Evolutionary conservation across 1,140 invertebrate genomes (phyloP).

Genomic region (Drosophila takahashii): DNA sequence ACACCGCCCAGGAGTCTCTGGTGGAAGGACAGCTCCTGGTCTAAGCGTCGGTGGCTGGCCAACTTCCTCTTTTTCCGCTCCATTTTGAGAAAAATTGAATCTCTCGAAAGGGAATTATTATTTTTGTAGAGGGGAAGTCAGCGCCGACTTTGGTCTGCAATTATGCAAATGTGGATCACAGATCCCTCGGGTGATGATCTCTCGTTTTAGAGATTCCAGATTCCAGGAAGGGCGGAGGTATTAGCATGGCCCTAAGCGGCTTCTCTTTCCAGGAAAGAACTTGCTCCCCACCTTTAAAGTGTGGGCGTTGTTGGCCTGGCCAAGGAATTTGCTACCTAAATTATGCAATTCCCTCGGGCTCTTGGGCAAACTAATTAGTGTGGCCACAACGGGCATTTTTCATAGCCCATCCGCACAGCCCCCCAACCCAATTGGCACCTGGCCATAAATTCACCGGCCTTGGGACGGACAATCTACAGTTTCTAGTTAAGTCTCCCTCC

Average conservation of each 20-base stretch:
- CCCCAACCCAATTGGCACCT: slow-evolving; percentile 38
- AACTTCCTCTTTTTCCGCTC: slow-evolving; percentile 22
- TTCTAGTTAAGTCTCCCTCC: slow-evolving; percentile 55
- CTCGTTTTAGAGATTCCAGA: neutral
- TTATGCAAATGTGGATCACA: slow-evolving; percentile 63
- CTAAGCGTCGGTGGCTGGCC: neutral
- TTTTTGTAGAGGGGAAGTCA: slow-evolving; percentile 31
- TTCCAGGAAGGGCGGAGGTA: slow-evolving; percentile 44
- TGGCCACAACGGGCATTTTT: slow-evolving; percentile 48
- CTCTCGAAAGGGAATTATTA: slow-evolving; percentile 33
- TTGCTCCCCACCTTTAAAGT: slow-evolving; percentile 34
- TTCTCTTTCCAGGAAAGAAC: slow-evolving; percentile 65
- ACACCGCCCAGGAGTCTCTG: slow-evolving; percentile 18
- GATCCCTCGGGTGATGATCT: slow-evolving; percentile 38
- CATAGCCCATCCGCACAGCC: slow-evolving; percentile 6
- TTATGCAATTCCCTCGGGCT: slow-evolving; percentile 68
- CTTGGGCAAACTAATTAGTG: slow-evolving; percentile 74
- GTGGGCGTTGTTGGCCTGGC: slow-evolving; percentile 65
- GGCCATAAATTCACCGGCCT: slow-evolving; percentile 34
- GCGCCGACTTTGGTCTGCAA: slow-evolving; percentile 54
- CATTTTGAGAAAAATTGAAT: slow-evolving; percentile 40
- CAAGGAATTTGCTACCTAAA: slow-evolving; percentile 69
- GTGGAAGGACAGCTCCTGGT: slow-evolving; percentile 15
- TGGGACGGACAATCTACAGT: slow-evolving; percentile 44
- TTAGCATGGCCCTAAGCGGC: slow-evolving; percentile 69